Base-by-base conservation (phyloP, 2,888 invertebrate genomes). In the Scrobipalpa atriplicella region DNA sequence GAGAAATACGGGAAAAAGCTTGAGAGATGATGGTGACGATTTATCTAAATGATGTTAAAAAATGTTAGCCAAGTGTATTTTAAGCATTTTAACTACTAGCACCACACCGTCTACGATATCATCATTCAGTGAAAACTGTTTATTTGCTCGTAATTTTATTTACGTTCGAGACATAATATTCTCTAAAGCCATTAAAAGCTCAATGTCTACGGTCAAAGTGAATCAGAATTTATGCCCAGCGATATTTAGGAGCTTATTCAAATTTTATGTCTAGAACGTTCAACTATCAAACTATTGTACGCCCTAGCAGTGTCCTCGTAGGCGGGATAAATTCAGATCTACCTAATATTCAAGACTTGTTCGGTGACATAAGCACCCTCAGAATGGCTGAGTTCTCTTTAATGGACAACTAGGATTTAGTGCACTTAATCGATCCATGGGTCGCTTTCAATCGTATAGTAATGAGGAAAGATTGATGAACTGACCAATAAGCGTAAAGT, bases 361-460 rank as follows among this genome's bases (percentile, higher is more conserved):
- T 11, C 18, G 8, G 47, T 62, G 62, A 62, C 62, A 62, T n/a
- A 47, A 29, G 62, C 43, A 61, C 64, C 29, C 64, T 39, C 18
- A 41, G 58, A 62, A 52, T 51, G 19, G 66, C 47, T 18, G 29
- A 43, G 18, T 64, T 68, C 66, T 71, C 67, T 41, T 64, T 71
- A 71, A 74, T 73, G 73, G 74, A 76, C 75, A 72, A 73, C 73
- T 77, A 56, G 73, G 75, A 75, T 78, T 77, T 75, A 76, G 71
- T 70, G 69, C 67, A 68, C 71, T 74, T 76, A 75, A 77, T 78
- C 74, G 75, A 71, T 78, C 74, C 75, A 71, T 70, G 67, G 71
- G 70, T 70, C 71, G 70, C 71, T 68, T 66, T 65, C 70, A 62
- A 62, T 65, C 47, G 62, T 62, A 62, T 47, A 47, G 62, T 29